Percentiles rank a stretch among this genome's conserved stretches.
Conservation (phyloP, 2,113 vertebrate species). For the Chionis minor region DNA sequence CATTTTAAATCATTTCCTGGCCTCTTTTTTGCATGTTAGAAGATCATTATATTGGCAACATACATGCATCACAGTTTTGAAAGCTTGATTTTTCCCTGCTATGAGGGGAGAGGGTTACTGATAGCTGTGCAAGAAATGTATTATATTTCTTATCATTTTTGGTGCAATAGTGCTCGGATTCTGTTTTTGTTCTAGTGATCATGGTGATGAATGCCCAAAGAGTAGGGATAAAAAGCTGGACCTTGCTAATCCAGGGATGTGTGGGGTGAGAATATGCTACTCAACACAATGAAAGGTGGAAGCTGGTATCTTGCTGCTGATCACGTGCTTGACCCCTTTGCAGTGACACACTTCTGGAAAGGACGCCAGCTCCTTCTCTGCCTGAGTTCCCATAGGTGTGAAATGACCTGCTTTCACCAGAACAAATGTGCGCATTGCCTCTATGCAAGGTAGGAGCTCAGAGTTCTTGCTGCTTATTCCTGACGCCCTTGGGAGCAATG, state of each 20-base stretch:
- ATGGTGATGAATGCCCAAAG: background rate
- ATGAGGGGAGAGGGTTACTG: background rate
- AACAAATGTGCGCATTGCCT: background rate
- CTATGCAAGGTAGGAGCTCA: background rate
- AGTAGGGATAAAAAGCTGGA: background rate
- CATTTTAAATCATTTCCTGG: slow-evolving; percentile 64
- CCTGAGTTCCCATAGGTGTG: background rate
- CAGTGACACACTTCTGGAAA: background rate
- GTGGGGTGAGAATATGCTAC: background rate
- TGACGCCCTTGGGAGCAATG: background rate
- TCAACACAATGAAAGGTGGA: background rate
- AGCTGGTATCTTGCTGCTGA: background rate
- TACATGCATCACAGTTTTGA: slow-evolving; percentile 12
- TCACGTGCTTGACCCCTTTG: background rate
- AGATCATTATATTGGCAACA: slow-evolving; percentile 36
- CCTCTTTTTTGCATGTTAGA: slow-evolving; percentile 21
- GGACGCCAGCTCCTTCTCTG: background rate
- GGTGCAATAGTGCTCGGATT: background rate
- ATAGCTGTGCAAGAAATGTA: background rate
- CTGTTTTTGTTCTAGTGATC: background rate
- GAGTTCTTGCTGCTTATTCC: background rate
- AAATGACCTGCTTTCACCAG: background rate
- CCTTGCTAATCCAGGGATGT: background rate
- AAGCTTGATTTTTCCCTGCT: background rate
- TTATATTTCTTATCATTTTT: background rate